Conservation (phyloP, 1,140 invertebrate species). For the Phenacoccus solenopsis region DNA sequence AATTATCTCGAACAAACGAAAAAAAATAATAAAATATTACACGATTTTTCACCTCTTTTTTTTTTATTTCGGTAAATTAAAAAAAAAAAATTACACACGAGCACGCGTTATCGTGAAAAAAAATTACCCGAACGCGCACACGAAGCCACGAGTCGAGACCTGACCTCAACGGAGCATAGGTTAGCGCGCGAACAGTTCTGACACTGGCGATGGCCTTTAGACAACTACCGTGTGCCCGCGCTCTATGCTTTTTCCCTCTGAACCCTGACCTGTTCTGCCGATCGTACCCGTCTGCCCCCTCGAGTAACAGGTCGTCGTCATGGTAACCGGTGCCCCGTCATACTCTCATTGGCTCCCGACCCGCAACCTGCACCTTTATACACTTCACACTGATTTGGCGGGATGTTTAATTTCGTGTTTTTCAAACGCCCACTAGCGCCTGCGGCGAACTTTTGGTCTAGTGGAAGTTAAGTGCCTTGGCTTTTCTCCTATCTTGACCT, state of each 20-base stretch:
- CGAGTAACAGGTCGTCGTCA: conserved; percentile 3
- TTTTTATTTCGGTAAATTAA: background rate
- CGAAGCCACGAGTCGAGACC: background rate
- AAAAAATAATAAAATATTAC: conserved; percentile 4
- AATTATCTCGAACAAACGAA: background rate
- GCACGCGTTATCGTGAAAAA: too few relatives aligned
- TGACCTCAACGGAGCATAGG: conserved; percentile 7
- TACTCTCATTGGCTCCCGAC: conserved; percentile 16
- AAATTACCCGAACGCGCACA: conserved; percentile 10
- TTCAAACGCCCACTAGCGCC: conserved; percentile 8
- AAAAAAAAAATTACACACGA: too few relatives aligned
- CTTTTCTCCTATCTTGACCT: conserved; percentile 1
- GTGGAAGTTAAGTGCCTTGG: background rate
- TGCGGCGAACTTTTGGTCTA: conserved; percentile 8
- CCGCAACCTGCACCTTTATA: conserved; percentile 15
- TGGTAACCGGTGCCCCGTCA: conserved; percentile 10
- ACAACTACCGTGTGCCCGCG: conserved; percentile 15
- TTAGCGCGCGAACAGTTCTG: background rate
- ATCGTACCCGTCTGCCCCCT: background rate
- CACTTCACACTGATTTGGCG: conserved; percentile 17
- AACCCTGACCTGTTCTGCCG: conserved; percentile 19
- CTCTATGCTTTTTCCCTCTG: conserved; percentile 13
- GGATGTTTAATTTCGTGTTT: conserved; percentile 13
- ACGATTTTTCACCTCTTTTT: background rate
- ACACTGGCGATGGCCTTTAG: conserved; percentile 16